Percentiles rank a stretch among this genome's conserved stretches.
These are phyloP conservation scores for Pyralis farinalis DNA, from an alignment of 2,888 invertebrate genomes.

Conservation along the genomic window DNA sequence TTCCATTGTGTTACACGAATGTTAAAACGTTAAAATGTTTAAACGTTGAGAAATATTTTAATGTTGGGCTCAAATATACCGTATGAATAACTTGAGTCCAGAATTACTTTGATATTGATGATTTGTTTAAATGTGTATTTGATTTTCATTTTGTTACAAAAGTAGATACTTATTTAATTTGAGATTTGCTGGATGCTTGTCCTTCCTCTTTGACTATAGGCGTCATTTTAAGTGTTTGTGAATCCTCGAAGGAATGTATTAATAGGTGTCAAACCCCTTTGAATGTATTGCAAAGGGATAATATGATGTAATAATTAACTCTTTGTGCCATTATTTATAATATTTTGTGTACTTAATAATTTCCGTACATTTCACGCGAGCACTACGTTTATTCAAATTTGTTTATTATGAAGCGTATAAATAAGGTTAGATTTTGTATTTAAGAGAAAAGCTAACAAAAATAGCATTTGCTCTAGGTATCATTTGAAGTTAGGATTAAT, in stretches of 20 bases:
- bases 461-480: slow-evolving; percentile 49
- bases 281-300: slow-evolving; percentile 9
- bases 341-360: slow-evolving; percentile 46
- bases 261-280: slow-evolving; percentile 1
- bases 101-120: neutral
- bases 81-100: neutral
- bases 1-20: no score
- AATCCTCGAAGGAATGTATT: neutral
- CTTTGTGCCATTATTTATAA: slow-evolving; percentile 45
- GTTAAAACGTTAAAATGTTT: no score
- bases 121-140: neutral
- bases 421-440: slow-evolving; percentile 46
- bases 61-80: no score
- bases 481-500: slow-evolving; percentile 50
- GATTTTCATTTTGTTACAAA: neutral
- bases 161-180: neutral
- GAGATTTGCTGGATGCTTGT: slow-evolving; percentile 4
- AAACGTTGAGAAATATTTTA: no score
- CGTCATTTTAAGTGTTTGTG: slow-evolving; percentile 2
- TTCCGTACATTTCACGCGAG: slow-evolving; percentile 30
- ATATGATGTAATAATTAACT: slow-evolving; percentile 12
- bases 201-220: slow-evolving; percentile 9
- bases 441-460: slow-evolving; percentile 45
- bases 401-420: slow-evolving; percentile 29
- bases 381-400: slow-evolving; percentile 29